These are phyloP conservation scores for Caenorhabditis angaria DNA, from an alignment of 2,888 invertebrate species.

Conservation along the genomic window DNA sequence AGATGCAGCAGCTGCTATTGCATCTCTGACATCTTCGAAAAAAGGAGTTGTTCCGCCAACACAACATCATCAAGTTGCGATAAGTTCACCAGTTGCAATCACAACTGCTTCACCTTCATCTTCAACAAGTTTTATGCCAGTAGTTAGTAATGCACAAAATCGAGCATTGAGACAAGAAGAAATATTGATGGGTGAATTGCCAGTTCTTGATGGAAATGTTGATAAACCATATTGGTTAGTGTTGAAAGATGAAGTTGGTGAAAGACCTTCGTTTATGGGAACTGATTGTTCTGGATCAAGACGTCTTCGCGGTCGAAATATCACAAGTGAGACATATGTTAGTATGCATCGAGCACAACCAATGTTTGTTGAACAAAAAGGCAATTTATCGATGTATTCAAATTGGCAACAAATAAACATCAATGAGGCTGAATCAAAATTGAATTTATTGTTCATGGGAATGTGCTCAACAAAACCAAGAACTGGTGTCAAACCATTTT, in stretches of 20 bases:
- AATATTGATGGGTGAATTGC: neutral
- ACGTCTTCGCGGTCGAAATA: slow-evolving; percentile 25
- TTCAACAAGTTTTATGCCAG: neutral
- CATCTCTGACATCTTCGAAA: neutral
- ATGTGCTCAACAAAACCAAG: slow-evolving; percentile 44
- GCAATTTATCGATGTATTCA: slow-evolving; percentile 89
- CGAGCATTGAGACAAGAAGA: neutral
- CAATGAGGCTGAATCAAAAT: slow-evolving; percentile 42
- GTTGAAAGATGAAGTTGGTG: slow-evolving; percentile 36
- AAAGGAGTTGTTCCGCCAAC: neutral
- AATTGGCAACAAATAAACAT: slow-evolving; percentile 78
- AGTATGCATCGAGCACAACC: slow-evolving; percentile 92
- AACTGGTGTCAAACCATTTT: slow-evolving; percentile 45
- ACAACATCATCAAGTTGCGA: neutral
- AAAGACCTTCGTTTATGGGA: slow-evolving; percentile 40
- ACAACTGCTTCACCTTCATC: neutral
- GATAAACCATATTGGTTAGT: slow-evolving; percentile 43
- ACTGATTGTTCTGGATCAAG: slow-evolving; percentile 21
- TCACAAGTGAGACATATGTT: slow-evolving; percentile 81
- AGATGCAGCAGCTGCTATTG: neutral
- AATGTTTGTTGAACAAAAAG: slow-evolving; percentile 82
- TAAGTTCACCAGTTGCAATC: neutral
- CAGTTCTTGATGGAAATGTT: slow-evolving; percentile 21
- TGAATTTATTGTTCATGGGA: slow-evolving; percentile 59
- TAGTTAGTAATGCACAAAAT: neutral